Evolutionary conservation across 2,113 vertebrate genomes (phyloP).

Genomic region (Rhinoderma darwinii): DNA sequence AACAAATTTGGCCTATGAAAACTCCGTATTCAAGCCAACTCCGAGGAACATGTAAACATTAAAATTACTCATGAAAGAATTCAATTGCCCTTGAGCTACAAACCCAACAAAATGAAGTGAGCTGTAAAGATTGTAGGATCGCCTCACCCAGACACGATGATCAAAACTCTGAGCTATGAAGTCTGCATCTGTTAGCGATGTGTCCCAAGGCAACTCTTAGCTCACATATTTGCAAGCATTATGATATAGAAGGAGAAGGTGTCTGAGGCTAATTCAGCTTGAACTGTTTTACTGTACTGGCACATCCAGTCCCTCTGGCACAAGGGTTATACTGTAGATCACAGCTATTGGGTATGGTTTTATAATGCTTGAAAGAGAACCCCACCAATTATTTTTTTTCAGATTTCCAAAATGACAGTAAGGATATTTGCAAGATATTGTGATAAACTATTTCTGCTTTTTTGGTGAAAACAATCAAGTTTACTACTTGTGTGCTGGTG

Average conservation of each 20-base stretch:
- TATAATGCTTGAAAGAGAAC: conserved; percentile 4
- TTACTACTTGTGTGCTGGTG: background rate
- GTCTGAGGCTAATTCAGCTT: conserved; percentile 56
- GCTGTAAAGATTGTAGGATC: conserved; percentile 53
- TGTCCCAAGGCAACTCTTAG: conserved; percentile 55
- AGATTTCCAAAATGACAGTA: background rate
- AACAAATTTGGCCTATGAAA: conserved; percentile 44
- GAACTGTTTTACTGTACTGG: conserved; percentile 46
- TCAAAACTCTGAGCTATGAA: conserved; percentile 46
- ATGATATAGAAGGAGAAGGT: conserved; percentile 57
- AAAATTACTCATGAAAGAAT: conserved; percentile 35
- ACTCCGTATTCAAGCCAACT: conserved; percentile 4
- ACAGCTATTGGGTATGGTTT: background rate
- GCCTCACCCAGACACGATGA: background rate
- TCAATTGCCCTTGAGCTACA: conserved; percentile 45
- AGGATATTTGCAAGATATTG: background rate
- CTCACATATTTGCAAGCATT: conserved; percentile 54
- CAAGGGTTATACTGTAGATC: conserved; percentile 21
- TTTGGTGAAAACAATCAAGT: background rate
- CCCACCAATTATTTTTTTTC: background rate
- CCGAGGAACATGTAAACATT: conserved; percentile 44
- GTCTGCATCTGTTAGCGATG: conserved; percentile 50
- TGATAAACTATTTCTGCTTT: background rate
- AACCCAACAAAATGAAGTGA: conserved; percentile 21
- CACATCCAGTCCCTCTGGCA: conserved; percentile 36